Base-by-base conservation (phyloP, 2,113 vertebrate species). In the Brachyhypopomus gauderio region DNA sequence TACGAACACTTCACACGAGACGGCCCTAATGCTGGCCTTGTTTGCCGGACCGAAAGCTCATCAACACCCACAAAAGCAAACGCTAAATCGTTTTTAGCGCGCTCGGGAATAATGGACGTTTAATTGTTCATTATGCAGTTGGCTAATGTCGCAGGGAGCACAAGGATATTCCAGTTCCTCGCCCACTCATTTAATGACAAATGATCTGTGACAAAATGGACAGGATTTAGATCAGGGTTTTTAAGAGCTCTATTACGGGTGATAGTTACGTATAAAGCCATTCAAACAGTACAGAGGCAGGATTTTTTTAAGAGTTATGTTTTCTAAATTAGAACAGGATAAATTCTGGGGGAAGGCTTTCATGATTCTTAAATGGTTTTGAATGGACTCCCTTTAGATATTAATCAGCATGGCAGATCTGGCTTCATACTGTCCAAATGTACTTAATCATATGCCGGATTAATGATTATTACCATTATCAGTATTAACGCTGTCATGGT, bases 71-170 rank as follows among this genome's bases (percentile, higher is more conserved):
- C 60, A 75, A 72, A 66, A 64, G 77, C 48, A 81, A 79, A 84
- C 34, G 72, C 52, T 38, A 64, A 81, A 66, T 48, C 25, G 38
- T 76, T 81, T 83, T 84, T 73, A 82, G 75, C 67, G 71, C 58
- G 72, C 80, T 85, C 59, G 9, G 69, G 67, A 74, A 78, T 85
- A 81, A 88, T 83, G 71, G 79, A 55, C 58, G 77, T 81, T 85
- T 86, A 86, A 89, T 87, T 69, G 66, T 77, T 83, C 79, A 86
- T 86, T 82, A 86, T 85, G 30, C 84, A 80, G 75, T 67, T 80
- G 82, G 83, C 69, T 86, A 78, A 85, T 83, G 67, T 84, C 78
- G 82, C 63, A 80, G 56, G 77, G 77, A 83, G 78, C 64, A 63
- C 78, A 85, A 81, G 79, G 79, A 85, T 83, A 83, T 85, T 89